Base-by-base conservation (phyloP, 2,797 vertebrate species). In the Gymnopithys bicolor region DNA sequence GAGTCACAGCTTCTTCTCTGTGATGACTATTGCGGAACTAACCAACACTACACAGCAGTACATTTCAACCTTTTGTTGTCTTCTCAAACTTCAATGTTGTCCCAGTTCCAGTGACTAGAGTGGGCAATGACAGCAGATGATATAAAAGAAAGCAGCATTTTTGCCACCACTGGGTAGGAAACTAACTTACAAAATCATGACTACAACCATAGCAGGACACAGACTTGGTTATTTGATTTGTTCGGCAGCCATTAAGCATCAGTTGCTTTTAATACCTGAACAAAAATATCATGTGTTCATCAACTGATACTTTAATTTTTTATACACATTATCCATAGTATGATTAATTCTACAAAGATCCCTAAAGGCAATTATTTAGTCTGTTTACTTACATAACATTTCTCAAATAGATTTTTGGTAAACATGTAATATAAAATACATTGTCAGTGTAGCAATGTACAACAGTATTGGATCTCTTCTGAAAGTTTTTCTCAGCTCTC, bases 91-190 rank as follows among this genome's bases (percentile, higher is more conserved):
- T 75, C 66, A 60, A 4, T 7, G 39, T 22, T 51, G 51, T 48
- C 37, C 49, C 30, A 84, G 18, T 7, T 84, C 37, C 7, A 6
- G 46, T 12, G 55, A 78, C 67, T 22, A 33, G 10, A 71, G 46
- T 3, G 15, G 25, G 23, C 62, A 62, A 33, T 0, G 1, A 39
- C 33, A 86, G 46, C 3, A 70, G 1, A 1, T 1, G 9, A 69
- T 27, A 41, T 32, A 58, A 69, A 63, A 16, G 22, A 45, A 73
- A 41, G 18, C 19, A 73, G 28, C n/a, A 53, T 58, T 78, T 90
- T 43, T 94, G 48, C 51, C 27, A 58, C 33, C 1, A 1, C n/a
- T 35, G 14, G 41, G 10, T 27, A 81, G 37, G 84, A 84, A 70
- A 32, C 25, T 23, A 60, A 30, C 53, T 74, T 58, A 30, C 13